Conservation (phyloP, 37 sponge, comb jelly and placozoan genomes). For the Ephydatia muelleri region DNA sequence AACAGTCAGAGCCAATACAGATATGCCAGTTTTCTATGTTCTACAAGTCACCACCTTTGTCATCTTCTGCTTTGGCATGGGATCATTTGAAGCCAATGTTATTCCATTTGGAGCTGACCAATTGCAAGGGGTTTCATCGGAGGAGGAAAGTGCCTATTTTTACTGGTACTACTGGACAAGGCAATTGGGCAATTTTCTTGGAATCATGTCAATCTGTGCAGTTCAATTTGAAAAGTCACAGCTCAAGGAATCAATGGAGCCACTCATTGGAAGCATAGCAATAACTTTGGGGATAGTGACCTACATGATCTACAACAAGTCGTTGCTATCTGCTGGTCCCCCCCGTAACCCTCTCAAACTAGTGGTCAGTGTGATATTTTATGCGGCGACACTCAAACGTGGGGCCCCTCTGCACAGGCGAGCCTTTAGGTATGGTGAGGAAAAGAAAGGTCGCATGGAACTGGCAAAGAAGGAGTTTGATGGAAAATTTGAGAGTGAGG, state of each 20-base stretch:
- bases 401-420: conserved; percentile 21
- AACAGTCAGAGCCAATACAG: not conserved
- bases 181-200: not conserved
- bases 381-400: conserved; percentile 31
- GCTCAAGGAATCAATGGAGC: not conserved
- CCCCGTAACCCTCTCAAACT: conserved; percentile 29
- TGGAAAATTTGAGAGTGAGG: conserved; percentile 40
- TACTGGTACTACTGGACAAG: not conserved
- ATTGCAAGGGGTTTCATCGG: not conserved
- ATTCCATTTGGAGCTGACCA: not conserved
- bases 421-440: conserved; percentile 51
- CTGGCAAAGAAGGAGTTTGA: conserved; percentile 49
- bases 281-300: not conserved
- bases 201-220: not conserved
- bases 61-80: not conserved
- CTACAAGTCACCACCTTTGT: not conserved
- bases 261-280: not conserved
- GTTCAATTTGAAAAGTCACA: not conserved
- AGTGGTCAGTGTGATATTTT: conserved; percentile 21
- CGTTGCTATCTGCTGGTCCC: not conserved
- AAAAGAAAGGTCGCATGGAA: conserved; percentile 31
- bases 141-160: not conserved
- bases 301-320: not conserved
- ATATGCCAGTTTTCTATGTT: not conserved
- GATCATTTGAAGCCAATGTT: not conserved